Percentiles rank a stretch among this genome's conserved stretches.
These are phyloP conservation scores for Tetramorium alpestre DNA, from an alignment of 1,140 invertebrate genomes.

Conservation along the genomic window DNA sequence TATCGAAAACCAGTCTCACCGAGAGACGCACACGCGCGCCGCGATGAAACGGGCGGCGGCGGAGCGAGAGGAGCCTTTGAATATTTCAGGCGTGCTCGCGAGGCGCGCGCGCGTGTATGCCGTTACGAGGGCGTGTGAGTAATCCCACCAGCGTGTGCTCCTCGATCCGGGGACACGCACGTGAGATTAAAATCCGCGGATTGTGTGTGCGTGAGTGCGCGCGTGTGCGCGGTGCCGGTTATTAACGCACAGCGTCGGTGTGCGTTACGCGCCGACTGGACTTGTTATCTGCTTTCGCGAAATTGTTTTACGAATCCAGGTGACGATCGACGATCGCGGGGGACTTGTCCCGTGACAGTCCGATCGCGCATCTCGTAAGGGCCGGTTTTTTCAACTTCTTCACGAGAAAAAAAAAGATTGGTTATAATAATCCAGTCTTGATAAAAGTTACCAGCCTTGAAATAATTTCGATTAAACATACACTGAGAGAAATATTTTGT, in stretches of 20 bases:
- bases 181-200: slow-evolving; percentile 54
- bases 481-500: too few relatives aligned
- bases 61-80: slow-evolving; percentile 68
- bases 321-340: neutral
- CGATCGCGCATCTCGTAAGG: neutral
- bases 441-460: too few relatives aligned
- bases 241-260: slow-evolving; percentile 28
- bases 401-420: too few relatives aligned
- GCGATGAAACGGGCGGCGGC: slow-evolving; percentile 3
- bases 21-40: slow-evolving; percentile 36
- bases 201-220: neutral
- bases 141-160: slow-evolving; percentile 27
- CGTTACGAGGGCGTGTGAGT: slow-evolving; percentile 49
- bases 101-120: slow-evolving; percentile 34
- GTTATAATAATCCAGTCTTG: too few relatives aligned
- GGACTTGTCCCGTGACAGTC: neutral
- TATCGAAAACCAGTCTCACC: slow-evolving; percentile 81
- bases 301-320: slow-evolving; percentile 32
- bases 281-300: slow-evolving; percentile 43
- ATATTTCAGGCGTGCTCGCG: slow-evolving; percentile 68
- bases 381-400: too few relatives aligned
- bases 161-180: slow-evolving; percentile 42
- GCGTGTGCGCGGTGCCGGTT: neutral
- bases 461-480: too few relatives aligned
- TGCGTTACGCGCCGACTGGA: neutral